Evolutionary conservation across 1,140 invertebrate genomes (phyloP).

Genomic region (Bombyx mandarina): DNA sequence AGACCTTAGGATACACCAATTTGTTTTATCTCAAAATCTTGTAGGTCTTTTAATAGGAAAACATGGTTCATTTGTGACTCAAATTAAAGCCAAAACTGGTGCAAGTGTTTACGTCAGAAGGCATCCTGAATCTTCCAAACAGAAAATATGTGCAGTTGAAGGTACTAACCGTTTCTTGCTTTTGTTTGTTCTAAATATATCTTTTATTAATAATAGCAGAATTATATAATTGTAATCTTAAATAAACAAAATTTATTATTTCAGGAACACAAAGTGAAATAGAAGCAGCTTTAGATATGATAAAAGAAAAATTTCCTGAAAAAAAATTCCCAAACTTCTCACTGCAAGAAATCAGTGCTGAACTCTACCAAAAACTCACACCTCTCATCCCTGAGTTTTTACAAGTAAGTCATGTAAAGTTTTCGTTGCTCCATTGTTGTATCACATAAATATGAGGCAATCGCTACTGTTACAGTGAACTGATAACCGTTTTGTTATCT

Average conservation of each 20-base stretch:
- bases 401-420: constrained; percentile 69
- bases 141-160: constrained; percentile 88
- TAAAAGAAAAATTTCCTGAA: constrained; percentile 86
- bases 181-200: constrained; percentile 6
- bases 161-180: constrained; percentile 62
- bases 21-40: constrained; percentile 83
- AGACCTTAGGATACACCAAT: constrained; percentile 74
- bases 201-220: background rate
- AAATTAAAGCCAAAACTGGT: constrained; percentile 83
- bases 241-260: constrained; percentile 14
- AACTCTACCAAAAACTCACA: constrained; percentile 71
- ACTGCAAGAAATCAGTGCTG: constrained; percentile 81
- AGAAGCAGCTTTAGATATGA: constrained; percentile 84
- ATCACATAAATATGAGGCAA: too few species aligned
- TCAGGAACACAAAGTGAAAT: constrained; percentile 81
- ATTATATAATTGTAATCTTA: background rate
- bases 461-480: too few species aligned
- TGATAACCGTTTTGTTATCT: too few species aligned
- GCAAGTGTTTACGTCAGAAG: constrained; percentile 84
- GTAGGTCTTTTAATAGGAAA: constrained; percentile 92
- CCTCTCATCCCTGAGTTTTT: constrained; percentile 75
- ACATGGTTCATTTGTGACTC: constrained; percentile 84
- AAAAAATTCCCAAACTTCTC: constrained; percentile 84
- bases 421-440: too few species aligned
- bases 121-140: constrained; percentile 78